A percentile compares a stretch with the other conserved stretches of the same genome.
These are phyloP conservation scores for Hydrozoanthus gracilis DNA, from an alignment of 92 coral and sea anemone genomes.

Conservation along the genomic window DNA sequence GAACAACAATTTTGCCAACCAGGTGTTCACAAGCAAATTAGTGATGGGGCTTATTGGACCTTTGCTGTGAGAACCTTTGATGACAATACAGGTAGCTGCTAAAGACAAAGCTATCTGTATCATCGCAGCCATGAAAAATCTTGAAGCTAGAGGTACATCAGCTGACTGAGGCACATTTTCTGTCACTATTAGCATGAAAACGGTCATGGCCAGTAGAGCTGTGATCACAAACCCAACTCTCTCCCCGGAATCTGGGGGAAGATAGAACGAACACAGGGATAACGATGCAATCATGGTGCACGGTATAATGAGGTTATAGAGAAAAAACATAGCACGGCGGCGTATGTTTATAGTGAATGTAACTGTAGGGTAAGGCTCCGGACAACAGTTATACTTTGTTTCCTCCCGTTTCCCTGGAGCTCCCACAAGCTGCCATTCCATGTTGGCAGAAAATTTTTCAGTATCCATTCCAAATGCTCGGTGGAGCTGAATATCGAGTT, in stretches of 20 bases:
- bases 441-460: conserved; percentile 45
- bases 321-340: conserved; percentile 60
- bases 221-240: conserved; percentile 69
- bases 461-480: conserved; percentile 32
- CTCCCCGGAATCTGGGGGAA: conserved; percentile 74
- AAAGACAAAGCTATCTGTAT: conserved; percentile 61
- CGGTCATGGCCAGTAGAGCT: conserved; percentile 63
- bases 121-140: conserved; percentile 61
- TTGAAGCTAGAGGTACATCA: conserved; percentile 63
- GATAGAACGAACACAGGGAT: conserved; percentile 62
- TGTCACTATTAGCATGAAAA: conserved; percentile 67
- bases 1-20: conserved; percentile 49
- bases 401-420: conserved; percentile 34
- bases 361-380: conserved; percentile 57
- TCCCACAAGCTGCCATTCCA: conserved; percentile 58
- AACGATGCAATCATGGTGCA: conserved; percentile 52
- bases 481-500: conserved; percentile 52
- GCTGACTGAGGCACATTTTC: conserved; percentile 67
- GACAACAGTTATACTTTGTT: conserved; percentile 58
- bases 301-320: conserved; percentile 58
- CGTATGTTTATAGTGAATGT: conserved; percentile 50
- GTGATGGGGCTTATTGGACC: conserved; percentile 48
- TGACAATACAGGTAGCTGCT: conserved; percentile 59
- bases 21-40: conserved; percentile 43
- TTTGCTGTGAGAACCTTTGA: conserved; percentile 52